Base-by-base conservation (phyloP, 2,888 invertebrate genomes). In the Bombyx huttoni region DNA sequence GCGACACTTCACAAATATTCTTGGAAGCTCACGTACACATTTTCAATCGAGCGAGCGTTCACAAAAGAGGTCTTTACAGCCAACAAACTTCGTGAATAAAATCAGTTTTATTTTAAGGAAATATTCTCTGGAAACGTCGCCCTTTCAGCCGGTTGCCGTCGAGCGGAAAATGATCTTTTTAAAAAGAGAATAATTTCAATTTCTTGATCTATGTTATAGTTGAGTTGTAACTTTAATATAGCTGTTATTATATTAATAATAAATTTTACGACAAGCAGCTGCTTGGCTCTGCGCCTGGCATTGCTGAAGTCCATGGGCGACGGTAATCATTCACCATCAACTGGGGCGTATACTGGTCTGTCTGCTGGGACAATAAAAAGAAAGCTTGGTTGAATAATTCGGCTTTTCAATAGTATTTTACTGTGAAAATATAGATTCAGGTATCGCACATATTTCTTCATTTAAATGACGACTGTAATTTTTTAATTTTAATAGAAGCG, bases 161-260 rank as follows among this genome's bases (percentile, higher is more conserved):
- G 45, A 57, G 57, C 61, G 58, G 54, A 58, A 58, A 60, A 62
- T 40, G 40, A 40, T 40, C 40, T 40, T 40, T 40, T 24, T 24
- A 24, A 40, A 40, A 40, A 61, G 61, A 57, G 58, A 54, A 54
- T 59, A 67, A 70, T 67, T 66, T 62, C 63, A 62, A 67, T 71
- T 68, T 62, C 65, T 58, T 61, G 59, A 64, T 61, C 3, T 63
- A 64, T 65, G 59, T 61, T 60, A 59, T 66, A 65, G 64, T 67
- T 65, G 67, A 70, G 68, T 12, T 66, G 61, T 62, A 58, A 62
- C 61, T 53, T 56, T 61, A 59, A 58, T 56, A 58, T 60, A 57
- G 57, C n/a, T n/a, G n/a, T n/a, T n/a, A n/a, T n/a, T n/a, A n/a
- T n/a, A n/a, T n/a, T n/a, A n/a, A n/a, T n/a, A n/a, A n/a, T n/a